phyloP scores from a whole-genome alignment of 2,888 invertebrate species.

The Pemphredon lugubris region DNA sequence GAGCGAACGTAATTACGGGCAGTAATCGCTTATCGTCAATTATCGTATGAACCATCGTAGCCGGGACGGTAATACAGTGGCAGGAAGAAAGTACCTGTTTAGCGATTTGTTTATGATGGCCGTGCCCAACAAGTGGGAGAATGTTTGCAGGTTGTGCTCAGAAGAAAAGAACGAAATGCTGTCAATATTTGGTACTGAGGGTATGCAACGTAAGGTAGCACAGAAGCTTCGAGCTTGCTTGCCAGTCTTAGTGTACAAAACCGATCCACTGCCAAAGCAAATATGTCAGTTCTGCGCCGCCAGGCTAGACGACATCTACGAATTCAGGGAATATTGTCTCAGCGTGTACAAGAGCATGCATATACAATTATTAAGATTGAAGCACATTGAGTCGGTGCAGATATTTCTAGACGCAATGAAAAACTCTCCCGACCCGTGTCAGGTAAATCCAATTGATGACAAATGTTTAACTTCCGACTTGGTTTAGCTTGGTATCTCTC shows the following conservation, averaged over 20 bases:
- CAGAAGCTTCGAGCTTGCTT: constrained; percentile 74
- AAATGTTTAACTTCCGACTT: too few relatives aligned
- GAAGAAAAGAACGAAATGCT: constrained; percentile 74
- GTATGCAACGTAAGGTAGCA: constrained; percentile 70
- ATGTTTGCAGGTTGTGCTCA: constrained; percentile 72
- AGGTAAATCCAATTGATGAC: constrained; percentile 62
- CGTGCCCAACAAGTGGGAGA: constrained; percentile 64
- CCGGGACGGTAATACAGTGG: not conserved
- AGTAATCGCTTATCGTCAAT: constrained; percentile 20
- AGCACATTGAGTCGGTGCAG: constrained; percentile 67
- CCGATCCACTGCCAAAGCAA: constrained; percentile 76
- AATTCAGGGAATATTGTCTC: constrained; percentile 73
- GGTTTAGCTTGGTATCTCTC: too few relatives aligned
- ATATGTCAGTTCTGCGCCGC: constrained; percentile 77
- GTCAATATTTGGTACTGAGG: constrained; percentile 74
- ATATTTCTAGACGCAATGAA: constrained; percentile 74
- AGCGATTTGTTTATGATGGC: constrained; percentile 58
- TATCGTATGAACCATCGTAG: not conserved
- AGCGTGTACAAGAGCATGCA: constrained; percentile 73
- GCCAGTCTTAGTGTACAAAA: constrained; percentile 75
- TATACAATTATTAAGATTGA: constrained; percentile 60
- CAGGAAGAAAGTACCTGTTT: not conserved
- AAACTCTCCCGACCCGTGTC: constrained; percentile 75
- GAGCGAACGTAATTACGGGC: constrained; percentile 16
- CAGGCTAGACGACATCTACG: constrained; percentile 72